Evolutionary conservation across 2,888 invertebrate genomes (phyloP), one percentile per base, ranked within the genome.

Genomic region (Ephialtes manifestator): DNA sequence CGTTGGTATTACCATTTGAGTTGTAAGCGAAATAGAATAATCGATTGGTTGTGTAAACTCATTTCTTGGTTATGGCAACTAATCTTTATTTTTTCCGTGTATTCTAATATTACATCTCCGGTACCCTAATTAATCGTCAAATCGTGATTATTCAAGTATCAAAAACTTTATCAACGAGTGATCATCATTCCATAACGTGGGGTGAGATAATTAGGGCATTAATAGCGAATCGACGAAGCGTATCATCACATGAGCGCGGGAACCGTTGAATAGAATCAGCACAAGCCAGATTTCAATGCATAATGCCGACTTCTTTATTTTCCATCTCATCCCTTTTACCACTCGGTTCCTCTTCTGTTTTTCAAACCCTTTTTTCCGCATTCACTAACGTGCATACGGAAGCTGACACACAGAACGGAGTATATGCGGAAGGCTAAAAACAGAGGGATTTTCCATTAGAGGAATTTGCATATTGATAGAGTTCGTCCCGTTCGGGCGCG

Each of bases 391-490:
- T 18, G 46, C 46, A 10, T 28, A 55, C 72, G 13, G 46, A 31
- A 13, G 67, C 31, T 24, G 76, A 39, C 55, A 76, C 53, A 77
- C 77, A 43, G 13, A 24, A 28, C 35, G 31, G 48, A 60, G 20
- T 46, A 58, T 58, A 58, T 58, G 48, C 48, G 58, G 78, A 43
- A 78, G 63, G 78, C 83, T 84, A 86, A 88, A 84, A 86, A 86
- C 86, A 83, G 87, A 82, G 87, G 85, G 86, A 89, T 90, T 91
- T 92, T 91, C 89, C 91, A 92, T 92, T 91, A 92, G 87, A 88
- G 84, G 88, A 90, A 92, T 92, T 92, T 92, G 85, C 91, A 92
- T 92, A 91, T 91, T 91, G 91, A 92, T 92, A 88, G 90, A 90
- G 89, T 85, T 81, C 77, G 78, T 82, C 75, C 81, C 65, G 79